Evolutionary conservation across 30 jellyfish, hydroid and myxozoan species (phyloP), one percentile per base, ranked within the genome.

Genomic region (Hydractinia symbiolongicarpus): DNA sequence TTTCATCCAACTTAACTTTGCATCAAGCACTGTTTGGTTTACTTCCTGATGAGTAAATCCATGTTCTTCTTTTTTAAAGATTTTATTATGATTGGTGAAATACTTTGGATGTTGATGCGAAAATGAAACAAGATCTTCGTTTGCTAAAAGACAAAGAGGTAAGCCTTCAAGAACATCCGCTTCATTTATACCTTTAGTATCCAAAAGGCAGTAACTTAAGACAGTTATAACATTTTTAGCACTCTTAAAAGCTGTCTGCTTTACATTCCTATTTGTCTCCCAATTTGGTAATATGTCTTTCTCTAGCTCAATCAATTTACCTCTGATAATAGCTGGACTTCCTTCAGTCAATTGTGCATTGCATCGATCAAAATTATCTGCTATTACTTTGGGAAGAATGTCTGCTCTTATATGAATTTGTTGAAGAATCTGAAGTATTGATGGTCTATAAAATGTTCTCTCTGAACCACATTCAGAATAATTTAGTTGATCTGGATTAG

Each of bases 121-220:
- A 73, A 88, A 78, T 21, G 17, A 49, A 64, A 90, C 64, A 77
- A 88, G 64, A 21, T 58, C 10, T 5, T 58, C 76, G 64, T 88
- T 88, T 19, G 91, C 96, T 16, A 85, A 69, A 50, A 88, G 60
- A 20, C 91, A 77, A 17, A 88, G 88, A 20, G 96, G 96, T 54
- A 88, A 53, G 16, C 90, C 96, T 8, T 76, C 82, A 7, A 64
- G 19, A 16, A 3, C 1, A 11, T 58, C 57, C 10, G 8, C 66
- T 21, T 30, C 13, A 66, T 78, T 61, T 49, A 8, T 15, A 14
- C 14, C 7, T 20, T 79, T 49, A 16, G 61, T 79, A 10, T 79
- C 81, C 53, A 15, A 49, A 58, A 72, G 8, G 79, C 94, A 88
- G 83, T 83, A 88, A 8, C 67, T 6, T 4, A 88, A 75, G 76